These are phyloP conservation scores for Trachelus iudaicus DNA, from an alignment of 2,888 invertebrate genomes.

Conservation along the genomic window DNA sequence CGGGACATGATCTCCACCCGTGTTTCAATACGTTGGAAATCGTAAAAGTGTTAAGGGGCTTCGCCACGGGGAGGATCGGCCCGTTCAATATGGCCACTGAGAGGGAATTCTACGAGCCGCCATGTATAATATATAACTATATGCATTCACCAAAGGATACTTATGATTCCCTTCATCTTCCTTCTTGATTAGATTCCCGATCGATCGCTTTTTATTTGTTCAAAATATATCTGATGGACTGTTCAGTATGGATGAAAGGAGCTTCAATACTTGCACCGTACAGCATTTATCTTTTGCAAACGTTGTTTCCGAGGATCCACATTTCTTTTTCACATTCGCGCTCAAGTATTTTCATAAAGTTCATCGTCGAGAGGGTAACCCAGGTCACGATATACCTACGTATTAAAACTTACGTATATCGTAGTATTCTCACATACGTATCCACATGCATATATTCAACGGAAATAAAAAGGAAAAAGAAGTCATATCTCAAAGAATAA, in stretches of 20 bases:
- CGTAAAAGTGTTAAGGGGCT: conserved; percentile 48
- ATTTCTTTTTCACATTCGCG: background rate
- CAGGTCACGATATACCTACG: background rate
- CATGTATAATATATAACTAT: background rate
- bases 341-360: conserved; percentile 25
- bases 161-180: background rate
- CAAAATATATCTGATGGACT: background rate
- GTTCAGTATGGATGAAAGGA: background rate
- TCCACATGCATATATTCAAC: background rate
- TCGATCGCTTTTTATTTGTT: background rate
- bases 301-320: background rate
- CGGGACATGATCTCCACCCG: conserved; percentile 20
- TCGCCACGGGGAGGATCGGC: conserved; percentile 18
- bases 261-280: background rate
- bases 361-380: conserved; percentile 19
- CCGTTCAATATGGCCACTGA: background rate
- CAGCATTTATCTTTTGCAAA: background rate
- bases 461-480: background rate
- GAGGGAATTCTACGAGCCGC: background rate
- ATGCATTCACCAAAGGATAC: background rate
- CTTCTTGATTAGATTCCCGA: background rate
- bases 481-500: background rate
- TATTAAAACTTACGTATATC: background rate
- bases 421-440: background rate
- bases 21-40: conserved; percentile 46